Evolutionary conservation across 53 echinoderm and acorn worm genomes (phyloP).

Genomic region (Antedon mediterranea): DNA sequence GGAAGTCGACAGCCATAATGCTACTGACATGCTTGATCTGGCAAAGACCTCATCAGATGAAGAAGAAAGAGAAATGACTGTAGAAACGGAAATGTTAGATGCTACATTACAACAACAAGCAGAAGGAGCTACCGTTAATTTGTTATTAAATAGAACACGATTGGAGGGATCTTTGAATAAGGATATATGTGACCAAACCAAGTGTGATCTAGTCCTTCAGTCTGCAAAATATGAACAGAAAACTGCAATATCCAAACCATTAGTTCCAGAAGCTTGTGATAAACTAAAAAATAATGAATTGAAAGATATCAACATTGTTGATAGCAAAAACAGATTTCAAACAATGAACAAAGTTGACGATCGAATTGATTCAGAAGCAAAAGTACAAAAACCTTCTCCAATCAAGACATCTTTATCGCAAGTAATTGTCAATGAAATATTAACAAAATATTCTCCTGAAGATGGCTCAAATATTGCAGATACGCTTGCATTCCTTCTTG

Average conservation of each 20-base stretch:
- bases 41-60: neutral
- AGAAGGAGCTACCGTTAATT: neutral
- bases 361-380: neutral
- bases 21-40: neutral
- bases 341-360: neutral
- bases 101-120: neutral
- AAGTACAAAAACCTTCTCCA: neutral
- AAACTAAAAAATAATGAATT: too few relatives aligned
- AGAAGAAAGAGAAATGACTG: neutral
- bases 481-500: slow-evolving; percentile 69
- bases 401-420: slow-evolving; percentile 4
- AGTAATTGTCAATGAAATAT: slow-evolving; percentile 3
- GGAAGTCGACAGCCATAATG: neutral
- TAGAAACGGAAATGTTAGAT: neutral
- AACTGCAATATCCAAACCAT: too few relatives aligned
- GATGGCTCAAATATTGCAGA: slow-evolving; percentile 54
- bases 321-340: too few relatives aligned
- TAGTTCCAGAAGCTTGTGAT: too few relatives aligned
- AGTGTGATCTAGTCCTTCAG: neutral
- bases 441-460: slow-evolving; percentile 1
- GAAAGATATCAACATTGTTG: too few relatives aligned
- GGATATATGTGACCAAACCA: neutral
- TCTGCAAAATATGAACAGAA: too few relatives aligned
- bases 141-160: too few relatives aligned
- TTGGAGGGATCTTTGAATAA: too few relatives aligned